phyloP scores from a whole-genome alignment of 1,140 invertebrate species.

The Zaprionus ornatus region DNA sequence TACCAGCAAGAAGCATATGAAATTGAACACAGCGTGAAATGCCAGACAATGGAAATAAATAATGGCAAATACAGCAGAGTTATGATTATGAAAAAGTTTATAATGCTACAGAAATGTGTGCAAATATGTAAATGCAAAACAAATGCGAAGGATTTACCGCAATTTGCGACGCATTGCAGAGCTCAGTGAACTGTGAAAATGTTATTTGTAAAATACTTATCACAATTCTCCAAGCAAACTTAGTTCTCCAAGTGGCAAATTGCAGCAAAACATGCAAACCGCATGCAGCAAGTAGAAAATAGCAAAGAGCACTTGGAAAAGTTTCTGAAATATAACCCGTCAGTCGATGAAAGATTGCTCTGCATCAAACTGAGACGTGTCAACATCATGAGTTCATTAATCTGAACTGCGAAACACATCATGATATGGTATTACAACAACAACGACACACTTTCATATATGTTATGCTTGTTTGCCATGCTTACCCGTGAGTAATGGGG shows the following conservation, averaged over 20 bases:
- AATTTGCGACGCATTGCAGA: slow-evolving; percentile 61
- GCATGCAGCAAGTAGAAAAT: slow-evolving; percentile 32
- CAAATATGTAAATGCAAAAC: slow-evolving; percentile 52
- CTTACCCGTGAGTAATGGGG: slow-evolving; percentile 66
- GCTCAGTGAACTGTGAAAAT: slow-evolving; percentile 66
- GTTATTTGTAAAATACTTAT: slow-evolving; percentile 67
- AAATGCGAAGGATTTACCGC: slow-evolving; percentile 63
- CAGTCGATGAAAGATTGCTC: slow-evolving; percentile 39
- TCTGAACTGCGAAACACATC: slow-evolving; percentile 30
- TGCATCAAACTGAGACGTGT: slow-evolving; percentile 61
- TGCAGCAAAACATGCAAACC: slow-evolving; percentile 62
- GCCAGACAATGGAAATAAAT: slow-evolving; percentile 56
- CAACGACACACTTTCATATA: slow-evolving; percentile 4
- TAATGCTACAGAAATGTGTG: slow-evolving; percentile 38
- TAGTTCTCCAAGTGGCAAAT: slow-evolving; percentile 44
- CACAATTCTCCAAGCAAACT: slow-evolving; percentile 16
- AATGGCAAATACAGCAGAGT: slow-evolving; percentile 59
- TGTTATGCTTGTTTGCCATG: slow-evolving; percentile 51
- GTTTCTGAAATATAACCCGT: neutral
- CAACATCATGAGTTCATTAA: slow-evolving; percentile 75
- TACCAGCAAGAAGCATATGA: slow-evolving; percentile 27
- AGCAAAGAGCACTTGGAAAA: neutral
- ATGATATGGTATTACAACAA: neutral
- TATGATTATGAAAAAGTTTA: slow-evolving; percentile 78
- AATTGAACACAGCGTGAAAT: slow-evolving; percentile 49